Percentiles rank a stretch among this genome's conserved stretches.
Evolutionary conservation across 2,888 invertebrate genomes (phyloP).

Genomic region (Onchidella celtica): DNA sequence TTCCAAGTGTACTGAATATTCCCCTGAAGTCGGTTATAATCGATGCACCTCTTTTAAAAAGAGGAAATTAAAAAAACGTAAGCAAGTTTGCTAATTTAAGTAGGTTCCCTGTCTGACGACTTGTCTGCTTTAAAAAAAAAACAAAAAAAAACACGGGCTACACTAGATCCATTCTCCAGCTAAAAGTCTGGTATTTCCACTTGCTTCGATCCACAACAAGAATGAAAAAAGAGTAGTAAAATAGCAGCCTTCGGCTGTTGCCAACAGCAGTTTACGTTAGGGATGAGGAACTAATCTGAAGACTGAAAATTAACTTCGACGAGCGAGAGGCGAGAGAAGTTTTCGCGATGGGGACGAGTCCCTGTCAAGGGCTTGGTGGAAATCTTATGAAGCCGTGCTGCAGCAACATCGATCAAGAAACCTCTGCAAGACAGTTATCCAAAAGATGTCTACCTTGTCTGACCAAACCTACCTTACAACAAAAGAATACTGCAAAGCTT

Average conservation of each 20-base stretch:
- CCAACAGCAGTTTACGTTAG: slow-evolving; percentile 14
- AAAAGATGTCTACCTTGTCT: background rate
- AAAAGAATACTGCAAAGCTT: slow-evolving; percentile 3
- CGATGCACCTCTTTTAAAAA: too few relatives aligned
- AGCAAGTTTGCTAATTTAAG: too few relatives aligned
- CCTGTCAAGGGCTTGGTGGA: background rate
- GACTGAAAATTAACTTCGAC: slow-evolving; percentile 25
- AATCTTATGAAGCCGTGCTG: background rate
- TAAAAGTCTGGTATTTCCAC: background rate
- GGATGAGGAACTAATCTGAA: slow-evolving; percentile 21
- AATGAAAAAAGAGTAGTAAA: background rate
- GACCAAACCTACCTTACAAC: slow-evolving; percentile 16
- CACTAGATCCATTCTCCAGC: background rate
- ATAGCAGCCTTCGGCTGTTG: background rate
- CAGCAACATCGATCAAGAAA: background rate
- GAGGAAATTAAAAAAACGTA: too few relatives aligned
- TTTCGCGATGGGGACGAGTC: background rate
- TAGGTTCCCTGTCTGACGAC: too few relatives aligned
- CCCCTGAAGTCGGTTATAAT: too few relatives aligned
- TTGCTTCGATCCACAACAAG: background rate
- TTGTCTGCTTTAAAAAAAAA: too few relatives aligned
- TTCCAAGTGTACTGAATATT: too few relatives aligned
- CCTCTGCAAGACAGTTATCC: background rate
- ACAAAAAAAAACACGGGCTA: background rate
- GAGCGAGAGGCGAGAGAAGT: slow-evolving; percentile 36